Evolutionary conservation across 2,888 invertebrate species (phyloP).

Genomic region (Amphipyra berbera): DNA sequence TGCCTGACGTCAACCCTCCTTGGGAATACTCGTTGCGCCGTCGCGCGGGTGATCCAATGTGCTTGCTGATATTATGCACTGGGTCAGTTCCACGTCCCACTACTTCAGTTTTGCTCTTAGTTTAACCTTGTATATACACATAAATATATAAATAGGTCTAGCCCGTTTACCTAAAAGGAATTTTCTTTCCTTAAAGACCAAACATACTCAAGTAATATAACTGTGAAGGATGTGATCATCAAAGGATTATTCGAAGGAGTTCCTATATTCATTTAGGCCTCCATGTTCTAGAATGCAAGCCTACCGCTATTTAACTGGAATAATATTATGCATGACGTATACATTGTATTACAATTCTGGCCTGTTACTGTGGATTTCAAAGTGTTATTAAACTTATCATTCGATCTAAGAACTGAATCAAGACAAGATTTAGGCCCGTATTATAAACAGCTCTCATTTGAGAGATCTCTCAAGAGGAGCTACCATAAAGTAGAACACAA

Average conservation of each 20-base stretch:
- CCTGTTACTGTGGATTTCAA: background rate
- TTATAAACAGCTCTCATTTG: too few relatives aligned
- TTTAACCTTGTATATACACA: too few relatives aligned
- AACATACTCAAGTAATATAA: background rate
- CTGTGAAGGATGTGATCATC: conserved; percentile 1
- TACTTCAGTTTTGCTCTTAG: too few relatives aligned
- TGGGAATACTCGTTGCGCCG: too few relatives aligned
- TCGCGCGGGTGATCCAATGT: too few relatives aligned
- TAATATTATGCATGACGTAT: conserved; percentile 4
- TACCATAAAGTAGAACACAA: too few relatives aligned
- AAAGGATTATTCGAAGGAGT: background rate
- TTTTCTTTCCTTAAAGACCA: background rate
- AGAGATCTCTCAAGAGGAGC: too few relatives aligned
- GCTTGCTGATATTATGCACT: too few relatives aligned
- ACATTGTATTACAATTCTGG: background rate
- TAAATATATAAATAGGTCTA: too few relatives aligned
- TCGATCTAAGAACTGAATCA: background rate
- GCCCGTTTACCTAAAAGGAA: too few relatives aligned
- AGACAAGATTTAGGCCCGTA: background rate
- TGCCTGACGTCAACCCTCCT: too few relatives aligned
- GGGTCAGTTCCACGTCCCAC: too few relatives aligned
- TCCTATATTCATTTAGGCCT: background rate
- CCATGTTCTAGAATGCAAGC: background rate
- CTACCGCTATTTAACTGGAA: background rate
- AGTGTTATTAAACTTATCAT: background rate